These are phyloP conservation scores for Linhomoeus sp. DNA, from an alignment of 2,888 invertebrate genomes.

Conservation along the genomic window DNA sequence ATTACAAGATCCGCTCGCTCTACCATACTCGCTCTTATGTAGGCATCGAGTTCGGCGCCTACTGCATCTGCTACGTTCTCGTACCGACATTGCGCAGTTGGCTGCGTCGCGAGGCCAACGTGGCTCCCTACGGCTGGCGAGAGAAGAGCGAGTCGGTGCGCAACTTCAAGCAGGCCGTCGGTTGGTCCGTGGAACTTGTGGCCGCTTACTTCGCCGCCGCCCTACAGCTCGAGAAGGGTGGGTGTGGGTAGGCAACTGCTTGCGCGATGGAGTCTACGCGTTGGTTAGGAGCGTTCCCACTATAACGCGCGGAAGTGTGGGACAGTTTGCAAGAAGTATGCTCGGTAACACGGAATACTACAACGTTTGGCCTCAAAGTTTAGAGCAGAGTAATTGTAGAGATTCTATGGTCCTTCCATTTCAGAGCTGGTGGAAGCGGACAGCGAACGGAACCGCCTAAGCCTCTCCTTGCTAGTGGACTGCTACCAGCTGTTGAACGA, in stretches of 20 bases:
- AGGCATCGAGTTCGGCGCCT: slow-evolving; percentile 69
- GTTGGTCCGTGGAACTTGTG: slow-evolving; percentile 69
- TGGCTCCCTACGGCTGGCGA: slow-evolving; percentile 8
- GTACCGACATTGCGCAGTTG: slow-evolving; percentile 81
- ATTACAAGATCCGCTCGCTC: not conserved
- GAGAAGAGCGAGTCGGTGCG: slow-evolving; percentile 41
- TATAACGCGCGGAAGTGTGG: no score
- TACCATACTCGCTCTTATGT: slow-evolving; percentile 3
- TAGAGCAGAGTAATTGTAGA: no score
- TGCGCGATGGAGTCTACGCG: no score
- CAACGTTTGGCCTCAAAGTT: no score
- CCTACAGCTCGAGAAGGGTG: not conserved
- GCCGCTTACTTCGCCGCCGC: slow-evolving; percentile 46
- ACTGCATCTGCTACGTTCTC: slow-evolving; percentile 72
- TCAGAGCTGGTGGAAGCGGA: no score
- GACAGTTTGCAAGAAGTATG: no score
- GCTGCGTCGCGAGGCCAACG: slow-evolving; percentile 48
- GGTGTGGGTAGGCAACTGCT: no score
- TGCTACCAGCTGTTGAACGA: slow-evolving; percentile 63
- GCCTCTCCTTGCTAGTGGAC: slow-evolving; percentile 69
- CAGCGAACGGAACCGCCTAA: no score
- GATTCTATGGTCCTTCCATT: no score
- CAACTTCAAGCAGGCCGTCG: slow-evolving; percentile 83
- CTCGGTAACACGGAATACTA: no score
- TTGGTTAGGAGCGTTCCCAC: no score